phyloP scores from a whole-genome alignment of 2,797 vertebrate genomes.

The Morus bassanus region DNA sequence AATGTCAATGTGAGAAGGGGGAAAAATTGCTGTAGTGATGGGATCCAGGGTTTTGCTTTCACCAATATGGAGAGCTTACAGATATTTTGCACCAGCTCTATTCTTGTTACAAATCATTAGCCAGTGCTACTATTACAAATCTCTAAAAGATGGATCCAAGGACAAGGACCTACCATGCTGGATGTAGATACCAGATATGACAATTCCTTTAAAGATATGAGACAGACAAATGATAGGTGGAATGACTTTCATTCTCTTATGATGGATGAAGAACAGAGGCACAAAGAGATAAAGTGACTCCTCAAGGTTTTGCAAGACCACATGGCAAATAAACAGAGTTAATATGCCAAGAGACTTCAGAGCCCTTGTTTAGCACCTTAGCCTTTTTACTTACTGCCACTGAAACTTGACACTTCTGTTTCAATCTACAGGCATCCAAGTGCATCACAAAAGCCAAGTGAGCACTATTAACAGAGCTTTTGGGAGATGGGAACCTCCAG shows the following conservation, averaged over 20 bases:
- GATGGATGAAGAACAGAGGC: constrained; percentile 1
- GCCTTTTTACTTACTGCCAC: neutral
- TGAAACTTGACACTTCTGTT: neutral
- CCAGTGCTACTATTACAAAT: neutral
- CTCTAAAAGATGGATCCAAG: constrained; percentile 1
- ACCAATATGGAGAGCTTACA: neutral
- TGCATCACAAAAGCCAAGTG: neutral
- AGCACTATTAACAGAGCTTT: neutral
- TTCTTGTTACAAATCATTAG: neutral
- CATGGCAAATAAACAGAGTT: neutral
- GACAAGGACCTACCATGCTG: neutral
- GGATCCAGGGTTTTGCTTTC: neutral
- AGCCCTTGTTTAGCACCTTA: neutral
- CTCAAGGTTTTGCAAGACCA: neutral
- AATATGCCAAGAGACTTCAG: neutral
- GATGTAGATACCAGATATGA: neutral
- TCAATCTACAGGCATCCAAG: neutral
- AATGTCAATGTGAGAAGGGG: neutral
- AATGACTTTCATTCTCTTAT: neutral
- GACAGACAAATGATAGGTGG: neutral
- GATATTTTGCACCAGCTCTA: neutral
- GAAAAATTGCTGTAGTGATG: fast-evolving
- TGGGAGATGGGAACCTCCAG: neutral
- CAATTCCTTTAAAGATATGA: neutral
- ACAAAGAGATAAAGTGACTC: neutral